Base-by-base conservation (phyloP, 2,113 vertebrate genomes). In the Onychostoma macrolepis region DNA sequence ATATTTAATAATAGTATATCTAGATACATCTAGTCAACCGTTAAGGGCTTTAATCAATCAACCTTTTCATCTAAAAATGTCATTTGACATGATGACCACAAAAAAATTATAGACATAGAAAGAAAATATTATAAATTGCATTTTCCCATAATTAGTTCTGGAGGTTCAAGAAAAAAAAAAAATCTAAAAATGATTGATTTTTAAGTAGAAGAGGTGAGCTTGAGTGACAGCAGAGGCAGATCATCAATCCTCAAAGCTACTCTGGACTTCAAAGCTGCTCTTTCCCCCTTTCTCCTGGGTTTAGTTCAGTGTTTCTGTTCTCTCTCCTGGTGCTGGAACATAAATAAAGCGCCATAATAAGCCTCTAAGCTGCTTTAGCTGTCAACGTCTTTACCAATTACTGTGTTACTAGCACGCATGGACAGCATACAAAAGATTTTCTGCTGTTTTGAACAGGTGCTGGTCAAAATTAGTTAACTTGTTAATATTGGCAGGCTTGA, bases 311-410 rank as follows among this genome's bases (percentile, higher is more conserved):
- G 92, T 92, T 95, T 93, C 93, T 92, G 93, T 93, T 93, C 93
- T 91, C 92, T 92, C 89, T 94, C 91, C 93, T 90, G 89, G 86
- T 89, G 91, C 92, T 92, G 91, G 91, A 95, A 94, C 94, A 96
- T 95, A 95, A 96, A 95, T 95, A 95, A 95, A 94, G 92, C 84
- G 92, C 91, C 87, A 92, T 94, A 95, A 95, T 94, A 93, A 94
- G 93, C 94, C 93, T 89, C 91, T 90, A 91, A 93, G 93, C 93
- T 93, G 94, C 93, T 95, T 94, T 95, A 95, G 93, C 94, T 95
- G 94, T 96, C 94, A 96, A 91, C 94, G 91, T 95, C 94, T 94
- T 94, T 93, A 95, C 93, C 94, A 95, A 96, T 96, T 95, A 95
- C 94, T 91, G 72, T 53, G 93, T 95, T 91, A 93, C 90, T 67